These are phyloP conservation scores for Dysidea cf. avara DNA, from an alignment of 37 sponge, comb jelly and placozoan species.

Conservation along the genomic window DNA sequence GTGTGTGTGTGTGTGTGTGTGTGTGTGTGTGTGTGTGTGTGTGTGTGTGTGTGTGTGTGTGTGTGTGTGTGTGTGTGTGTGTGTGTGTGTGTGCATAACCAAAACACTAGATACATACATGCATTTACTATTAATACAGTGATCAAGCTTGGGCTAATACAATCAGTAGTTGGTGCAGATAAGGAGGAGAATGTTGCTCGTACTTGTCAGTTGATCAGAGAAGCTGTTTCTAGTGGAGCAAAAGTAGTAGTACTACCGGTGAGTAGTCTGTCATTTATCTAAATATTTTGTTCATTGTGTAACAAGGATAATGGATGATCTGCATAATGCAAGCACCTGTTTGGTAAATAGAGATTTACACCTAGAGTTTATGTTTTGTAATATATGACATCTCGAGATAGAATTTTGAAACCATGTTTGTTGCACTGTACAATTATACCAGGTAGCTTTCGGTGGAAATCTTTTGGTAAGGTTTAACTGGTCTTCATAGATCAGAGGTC, in stretches of 20 bases:
- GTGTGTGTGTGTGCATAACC: constrained; percentile 9
- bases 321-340: too few species aligned
- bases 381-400: too few species aligned
- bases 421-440: too few species aligned
- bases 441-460: too few species aligned
- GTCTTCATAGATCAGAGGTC: too few species aligned
- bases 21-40: constrained; percentile 19
- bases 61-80: constrained; percentile 21
- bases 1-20: constrained; percentile 19
- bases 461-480: too few species aligned
- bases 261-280: not conserved
- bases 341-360: too few species aligned
- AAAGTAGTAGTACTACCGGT: constrained; percentile 84
- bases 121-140: not conserved
- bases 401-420: too few species aligned
- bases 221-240: constrained; percentile 82
- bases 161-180: constrained; percentile 73
- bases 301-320: too few species aligned
- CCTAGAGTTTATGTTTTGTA: too few species aligned
- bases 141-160: constrained; percentile 81
- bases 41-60: constrained; percentile 17
- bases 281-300: too few species aligned
- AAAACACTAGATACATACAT: not conserved
- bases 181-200: constrained; percentile 75
- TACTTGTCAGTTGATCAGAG: constrained; percentile 62